Conservation (phyloP, 2,113 vertebrate species). For the Perca schrenkii region DNA sequence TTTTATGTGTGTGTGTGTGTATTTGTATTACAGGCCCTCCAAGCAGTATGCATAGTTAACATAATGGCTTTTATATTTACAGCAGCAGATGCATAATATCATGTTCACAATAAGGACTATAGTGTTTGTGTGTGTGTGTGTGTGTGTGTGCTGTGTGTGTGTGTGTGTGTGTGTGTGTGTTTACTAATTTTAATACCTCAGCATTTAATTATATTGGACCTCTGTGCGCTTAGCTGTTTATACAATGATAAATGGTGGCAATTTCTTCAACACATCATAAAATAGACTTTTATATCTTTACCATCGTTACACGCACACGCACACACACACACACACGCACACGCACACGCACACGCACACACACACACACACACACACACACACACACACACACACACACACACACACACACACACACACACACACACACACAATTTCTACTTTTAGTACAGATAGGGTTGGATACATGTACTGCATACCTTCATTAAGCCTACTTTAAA, state of each 20-base stretch:
- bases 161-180: slow-evolving; percentile 7
- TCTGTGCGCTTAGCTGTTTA: neutral
- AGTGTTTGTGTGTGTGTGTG: slow-evolving; percentile 10
- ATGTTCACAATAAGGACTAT: slow-evolving; percentile 8
- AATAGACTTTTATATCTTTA: neutral
- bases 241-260: neutral
- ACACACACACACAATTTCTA: too few relatives aligned
- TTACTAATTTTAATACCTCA: neutral
- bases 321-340: neutral
- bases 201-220: slow-evolving; percentile 27
- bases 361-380: too few relatives aligned
- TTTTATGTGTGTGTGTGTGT: neutral
- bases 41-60: neutral
- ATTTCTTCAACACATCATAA: slow-evolving; percentile 4
- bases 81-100: neutral
- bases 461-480: too few relatives aligned
- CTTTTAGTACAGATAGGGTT: too few relatives aligned
- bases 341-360: too few relatives aligned
- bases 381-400: too few relatives aligned
- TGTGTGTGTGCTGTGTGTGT: slow-evolving; percentile 14
- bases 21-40: neutral
- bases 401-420: too few relatives aligned
- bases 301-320: neutral
- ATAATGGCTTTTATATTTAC: slow-evolving; percentile 28
- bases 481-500: too few relatives aligned